Evolutionary conservation across 2,888 invertebrate genomes (phyloP).

Genomic region (Lucinisca nassula): DNA sequence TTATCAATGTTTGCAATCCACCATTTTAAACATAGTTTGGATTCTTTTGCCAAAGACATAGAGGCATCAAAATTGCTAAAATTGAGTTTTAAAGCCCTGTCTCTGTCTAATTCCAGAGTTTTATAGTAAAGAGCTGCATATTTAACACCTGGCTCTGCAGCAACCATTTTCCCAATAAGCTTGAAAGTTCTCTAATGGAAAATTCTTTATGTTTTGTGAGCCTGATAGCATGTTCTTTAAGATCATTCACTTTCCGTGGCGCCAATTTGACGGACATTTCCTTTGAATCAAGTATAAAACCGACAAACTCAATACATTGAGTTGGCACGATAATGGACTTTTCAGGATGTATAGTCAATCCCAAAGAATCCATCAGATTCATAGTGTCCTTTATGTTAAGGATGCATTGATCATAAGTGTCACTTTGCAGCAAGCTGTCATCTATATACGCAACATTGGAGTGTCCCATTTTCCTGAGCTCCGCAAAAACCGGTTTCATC

Average conservation of each 20-base stretch:
- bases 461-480: not conserved
- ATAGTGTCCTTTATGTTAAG: not conserved
- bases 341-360: slow-evolving; percentile 4
- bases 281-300: slow-evolving; percentile 59
- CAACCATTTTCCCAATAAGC: slow-evolving; percentile 60
- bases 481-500: slow-evolving; percentile 65
- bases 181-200: slow-evolving; percentile 45
- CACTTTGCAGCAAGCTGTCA: slow-evolving; percentile 4
- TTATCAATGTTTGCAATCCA: slow-evolving; percentile 43
- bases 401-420: not conserved
- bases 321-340: not conserved
- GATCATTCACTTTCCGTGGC: not conserved
- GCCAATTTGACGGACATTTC: slow-evolving; percentile 34
- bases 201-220: too few relatives aligned
- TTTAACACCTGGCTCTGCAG: slow-evolving; percentile 57
- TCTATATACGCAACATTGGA: slow-evolving; percentile 1
- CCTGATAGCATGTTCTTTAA: not conserved
- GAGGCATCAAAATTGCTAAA: slow-evolving; percentile 52
- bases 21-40: slow-evolving; percentile 45
- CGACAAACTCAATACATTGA: slow-evolving; percentile 38
- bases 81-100: slow-evolving; percentile 19
- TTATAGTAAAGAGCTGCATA: slow-evolving; percentile 60
- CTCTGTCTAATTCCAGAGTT: slow-evolving; percentile 55
- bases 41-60: slow-evolving; percentile 31
- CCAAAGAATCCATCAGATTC: not conserved